Base-by-base conservation (phyloP, 2,113 vertebrate genomes). In the Pungitius pungitius region DNA sequence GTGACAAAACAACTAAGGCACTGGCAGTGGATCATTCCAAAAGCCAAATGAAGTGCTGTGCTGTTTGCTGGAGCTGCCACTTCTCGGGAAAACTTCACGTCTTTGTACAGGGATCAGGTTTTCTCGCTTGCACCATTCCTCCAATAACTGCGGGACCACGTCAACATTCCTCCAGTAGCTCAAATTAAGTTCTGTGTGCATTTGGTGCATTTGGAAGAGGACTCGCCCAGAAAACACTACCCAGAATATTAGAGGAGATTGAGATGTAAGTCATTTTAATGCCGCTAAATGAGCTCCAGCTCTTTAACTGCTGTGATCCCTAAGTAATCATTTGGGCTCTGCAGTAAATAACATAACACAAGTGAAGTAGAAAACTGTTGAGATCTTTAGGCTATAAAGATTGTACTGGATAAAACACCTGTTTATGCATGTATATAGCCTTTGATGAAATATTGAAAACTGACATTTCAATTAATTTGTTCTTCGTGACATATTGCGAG, bases 21-120 rank as follows among this genome's bases (percentile, higher is more conserved):
- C 15, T 5, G 20, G n/a, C 3, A n/a, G 17, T 2, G 17, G 59
- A 73, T 67, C 35, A 20, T 67, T 51, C 62, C n/a, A 33, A 45
- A n/a, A 20, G 52, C 17, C 22, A 55, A 66, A 73, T 8, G 8
- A 27, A n/a, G 24, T 55, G 59, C 15, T 35, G 40, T 67, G 33
- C 59, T 40, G 30, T 82, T 80, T 75, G 52, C 60, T 11, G 8
- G 27, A 39, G 6, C 27, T 63, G 65, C 10, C 52, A 59, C 39
- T 57, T 72, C 54, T 42, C 20, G 24, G 45, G 17, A 45, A 77
- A 3, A 75, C 9, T 0, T 20, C 57, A 18, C 42, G 37, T 26
- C 42, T 58, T 12, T 61, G 73, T 51, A 6, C 55, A 26, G 60
- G 73, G 39, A 42, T 17, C 27, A 17, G n/a, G 51, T 73, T 80